Evolutionary conservation across 2,797 vertebrate species (phyloP).

Genomic region (Dendrocincla tyrannina): DNA sequence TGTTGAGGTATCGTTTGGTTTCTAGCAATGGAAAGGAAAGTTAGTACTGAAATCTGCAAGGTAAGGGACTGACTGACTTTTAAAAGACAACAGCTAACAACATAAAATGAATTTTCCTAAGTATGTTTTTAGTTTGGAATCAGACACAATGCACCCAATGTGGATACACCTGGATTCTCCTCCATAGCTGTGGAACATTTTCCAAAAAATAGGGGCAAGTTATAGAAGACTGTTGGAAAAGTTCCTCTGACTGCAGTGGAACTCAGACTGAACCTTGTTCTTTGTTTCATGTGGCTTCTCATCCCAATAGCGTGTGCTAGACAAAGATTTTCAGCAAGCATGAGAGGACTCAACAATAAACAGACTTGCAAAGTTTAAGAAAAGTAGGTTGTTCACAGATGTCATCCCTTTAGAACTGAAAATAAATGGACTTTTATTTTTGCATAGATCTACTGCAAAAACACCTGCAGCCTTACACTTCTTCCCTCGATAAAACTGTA

Average conservation of each 20-base stretch:
- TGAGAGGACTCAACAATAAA: neutral
- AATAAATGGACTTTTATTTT: neutral
- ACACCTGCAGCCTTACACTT: neutral
- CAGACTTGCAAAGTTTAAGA: fast-evolving
- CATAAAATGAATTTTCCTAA: neutral
- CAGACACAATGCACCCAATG: neutral
- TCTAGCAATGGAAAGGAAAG: neutral
- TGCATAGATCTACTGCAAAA: neutral
- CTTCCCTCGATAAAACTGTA: neutral
- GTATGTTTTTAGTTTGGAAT: neutral
- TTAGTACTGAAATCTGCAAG: neutral
- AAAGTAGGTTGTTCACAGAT: neutral
- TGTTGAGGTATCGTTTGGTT: neutral
- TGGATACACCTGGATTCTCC: neutral
- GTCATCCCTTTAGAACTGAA: neutral
- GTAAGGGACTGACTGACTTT: neutral
- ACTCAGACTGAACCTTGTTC: neutral
- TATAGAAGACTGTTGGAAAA: neutral
- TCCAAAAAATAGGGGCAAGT: neutral
- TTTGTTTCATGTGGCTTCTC: neutral
- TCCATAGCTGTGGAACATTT: neutral
- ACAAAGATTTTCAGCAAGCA: neutral
- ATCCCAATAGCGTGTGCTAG: neutral
- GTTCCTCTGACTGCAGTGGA: neutral
- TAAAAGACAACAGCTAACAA: neutral